phyloP scores from a whole-genome alignment of 2,888 invertebrate species.

The Antitype chi region DNA sequence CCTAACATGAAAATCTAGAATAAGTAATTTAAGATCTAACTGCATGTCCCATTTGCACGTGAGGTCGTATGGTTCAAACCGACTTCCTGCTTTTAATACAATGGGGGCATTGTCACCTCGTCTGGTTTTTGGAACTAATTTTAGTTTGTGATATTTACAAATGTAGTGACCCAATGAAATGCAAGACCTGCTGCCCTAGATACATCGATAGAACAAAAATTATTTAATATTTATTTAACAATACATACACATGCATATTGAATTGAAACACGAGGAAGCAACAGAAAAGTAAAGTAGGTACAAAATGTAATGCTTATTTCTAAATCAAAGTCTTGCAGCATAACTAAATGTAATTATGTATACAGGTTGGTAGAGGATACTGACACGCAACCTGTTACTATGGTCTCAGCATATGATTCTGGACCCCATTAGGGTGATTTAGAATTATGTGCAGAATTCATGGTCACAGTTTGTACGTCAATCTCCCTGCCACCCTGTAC shows the following conservation, averaged over 20 bases:
- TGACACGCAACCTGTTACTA: no score
- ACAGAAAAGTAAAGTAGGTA: not conserved
- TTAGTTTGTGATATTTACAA: conserved; percentile 68
- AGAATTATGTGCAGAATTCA: no score
- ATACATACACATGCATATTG: not conserved
- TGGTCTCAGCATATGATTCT: no score
- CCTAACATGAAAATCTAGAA: conserved; percentile 38
- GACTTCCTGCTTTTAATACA: conserved; percentile 72
- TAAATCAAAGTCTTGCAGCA: not conserved
- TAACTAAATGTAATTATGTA: not conserved
- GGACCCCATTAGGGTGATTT: no score
- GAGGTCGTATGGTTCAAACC: conserved; percentile 70
- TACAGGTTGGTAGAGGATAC: no score
- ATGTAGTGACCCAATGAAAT: conserved; percentile 56
- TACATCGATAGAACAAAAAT: conserved; percentile 45
- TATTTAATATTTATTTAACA: not conserved
- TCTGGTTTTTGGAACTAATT: conserved; percentile 70
- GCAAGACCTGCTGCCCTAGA: conserved; percentile 63
- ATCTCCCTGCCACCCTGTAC: no score
- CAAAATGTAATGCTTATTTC: not conserved
- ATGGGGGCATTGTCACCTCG: conserved; percentile 71
- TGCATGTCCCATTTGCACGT: conserved; percentile 37
- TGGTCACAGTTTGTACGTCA: no score
- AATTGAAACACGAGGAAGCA: not conserved
- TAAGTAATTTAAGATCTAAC: conserved; percentile 7